Evolutionary conservation across 1,140 invertebrate species (phyloP).

Genomic region (Solen grandis): DNA sequence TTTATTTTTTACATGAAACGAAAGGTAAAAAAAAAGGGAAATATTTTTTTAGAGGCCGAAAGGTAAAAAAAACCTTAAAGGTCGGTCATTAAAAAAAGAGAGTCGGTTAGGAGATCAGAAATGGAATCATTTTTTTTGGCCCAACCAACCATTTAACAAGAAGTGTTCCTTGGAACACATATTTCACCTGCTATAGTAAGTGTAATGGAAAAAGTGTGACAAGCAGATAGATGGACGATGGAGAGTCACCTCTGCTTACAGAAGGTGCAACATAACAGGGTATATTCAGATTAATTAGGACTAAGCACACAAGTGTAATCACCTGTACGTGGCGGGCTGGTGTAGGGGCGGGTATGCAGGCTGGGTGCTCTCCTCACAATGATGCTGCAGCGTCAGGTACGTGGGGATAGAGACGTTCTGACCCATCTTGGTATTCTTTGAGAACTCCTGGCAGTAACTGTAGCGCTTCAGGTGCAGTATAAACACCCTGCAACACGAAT

Average conservation of each 20-base stretch:
- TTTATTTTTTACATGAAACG: too few relatives aligned
- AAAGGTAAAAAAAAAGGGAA: too few relatives aligned
- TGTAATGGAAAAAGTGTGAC: neutral
- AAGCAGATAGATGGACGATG: too few relatives aligned
- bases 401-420: slow-evolving; percentile 63
- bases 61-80: too few relatives aligned
- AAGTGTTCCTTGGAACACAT: too few relatives aligned
- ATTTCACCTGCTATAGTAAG: too few relatives aligned
- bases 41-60: too few relatives aligned
- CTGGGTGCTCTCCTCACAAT: slow-evolving; percentile 64
- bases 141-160: too few relatives aligned
- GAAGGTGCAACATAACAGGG: neutral
- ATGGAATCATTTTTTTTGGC: too few relatives aligned
- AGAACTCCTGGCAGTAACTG: slow-evolving; percentile 62
- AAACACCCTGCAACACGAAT: slow-evolving; percentile 68
- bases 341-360: slow-evolving; percentile 55
- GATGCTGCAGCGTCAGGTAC: slow-evolving; percentile 63
- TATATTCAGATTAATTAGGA: neutral
- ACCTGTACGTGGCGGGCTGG: slow-evolving; percentile 21
- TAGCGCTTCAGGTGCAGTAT: slow-evolving; percentile 78
- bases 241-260: neutral
- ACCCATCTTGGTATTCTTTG: slow-evolving; percentile 64
- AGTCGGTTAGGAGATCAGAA: too few relatives aligned
- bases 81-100: too few relatives aligned
- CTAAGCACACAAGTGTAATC: neutral